Percentiles rank a stretch among this genome's conserved stretches.
Conservation (phyloP, 2,113 vertebrate species). For the Cavia aperea region DNA sequence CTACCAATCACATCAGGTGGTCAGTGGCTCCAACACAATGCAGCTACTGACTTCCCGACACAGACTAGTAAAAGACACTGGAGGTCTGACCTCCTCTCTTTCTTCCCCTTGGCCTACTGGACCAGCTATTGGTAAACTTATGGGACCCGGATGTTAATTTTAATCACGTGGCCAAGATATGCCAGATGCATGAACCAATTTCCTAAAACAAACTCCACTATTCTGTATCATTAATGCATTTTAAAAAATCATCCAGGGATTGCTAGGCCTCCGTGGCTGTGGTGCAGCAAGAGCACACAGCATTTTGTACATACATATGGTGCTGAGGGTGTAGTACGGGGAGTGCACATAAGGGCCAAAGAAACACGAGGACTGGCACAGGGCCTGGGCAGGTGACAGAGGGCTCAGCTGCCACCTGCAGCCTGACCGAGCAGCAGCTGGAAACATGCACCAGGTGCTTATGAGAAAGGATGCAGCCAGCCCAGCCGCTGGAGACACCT, state of each 20-base stretch:
- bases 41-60: background rate
- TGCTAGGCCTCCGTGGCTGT: background rate
- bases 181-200: background rate
- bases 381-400: background rate
- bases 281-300: background rate
- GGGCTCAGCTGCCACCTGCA: background rate
- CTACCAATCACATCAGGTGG: background rate
- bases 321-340: background rate
- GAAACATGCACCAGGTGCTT: background rate
- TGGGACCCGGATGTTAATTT: background rate
- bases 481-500: background rate
- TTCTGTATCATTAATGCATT: background rate
- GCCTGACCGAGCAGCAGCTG: background rate
- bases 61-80: background rate
- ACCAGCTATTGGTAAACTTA: background rate
- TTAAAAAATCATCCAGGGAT: background rate
- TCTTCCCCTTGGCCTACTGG: background rate
- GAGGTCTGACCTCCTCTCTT: background rate
- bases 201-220: background rate
- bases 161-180: background rate
- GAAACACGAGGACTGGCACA: background rate
- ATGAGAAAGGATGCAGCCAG: background rate
- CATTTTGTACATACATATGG: rapidly evolving
- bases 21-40: background rate
- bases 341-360: too few relatives aligned